Evolutionary conservation across 1,140 invertebrate species (phyloP), one percentile per base, ranked within the genome.

Genomic region (Drosophila watanabei): DNA sequence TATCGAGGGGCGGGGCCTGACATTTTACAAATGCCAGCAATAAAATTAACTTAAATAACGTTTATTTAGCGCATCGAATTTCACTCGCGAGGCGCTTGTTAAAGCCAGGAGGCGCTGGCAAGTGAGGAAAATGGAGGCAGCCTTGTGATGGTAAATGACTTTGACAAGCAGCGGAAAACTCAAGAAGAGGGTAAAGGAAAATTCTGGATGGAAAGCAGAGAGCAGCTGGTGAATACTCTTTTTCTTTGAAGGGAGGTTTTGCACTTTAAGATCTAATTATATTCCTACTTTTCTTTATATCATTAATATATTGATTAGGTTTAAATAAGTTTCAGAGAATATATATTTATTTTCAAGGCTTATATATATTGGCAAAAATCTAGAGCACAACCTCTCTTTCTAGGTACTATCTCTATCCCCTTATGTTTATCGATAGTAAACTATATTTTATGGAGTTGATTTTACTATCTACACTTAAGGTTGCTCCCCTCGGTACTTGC

Each of bases 1-100:
- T 28, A 39, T 57, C 20, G 24, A 28, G 24, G n/a, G 56, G 41
- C 51, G 33, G 72, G 32, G 43, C 45, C 58, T 84, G 82, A 85
- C 82, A 77, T 84, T 80, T 80, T 54, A 72, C 76, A 85, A 85
- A 85, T 80, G 77, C 65, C 33, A 71, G 78, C 82, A 85, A 85
- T 85, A 80, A 85, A 85, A 80, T 85, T 69, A 80, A 73, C 68
- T 84, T 80, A 85, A 80, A 80, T 68, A 84, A 84, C 63, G 60
- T 77, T 84, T 84, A 80, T 63, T 56, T 59, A 45, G 64, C 63
- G 69, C 71, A 79, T 83, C 76, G 65, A 84, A 70, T 83, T 83
- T 79, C 70, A 56, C 24, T 51, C 24, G 60, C 48, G n/a, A 35
- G 52, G 37, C 37, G 68, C 35, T 16, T 24, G 16, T 52, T 51